Evolutionary conservation across 2,888 invertebrate genomes (phyloP), one percentile per base, ranked within the genome.

Genomic region (Trimorus sp.): DNA sequence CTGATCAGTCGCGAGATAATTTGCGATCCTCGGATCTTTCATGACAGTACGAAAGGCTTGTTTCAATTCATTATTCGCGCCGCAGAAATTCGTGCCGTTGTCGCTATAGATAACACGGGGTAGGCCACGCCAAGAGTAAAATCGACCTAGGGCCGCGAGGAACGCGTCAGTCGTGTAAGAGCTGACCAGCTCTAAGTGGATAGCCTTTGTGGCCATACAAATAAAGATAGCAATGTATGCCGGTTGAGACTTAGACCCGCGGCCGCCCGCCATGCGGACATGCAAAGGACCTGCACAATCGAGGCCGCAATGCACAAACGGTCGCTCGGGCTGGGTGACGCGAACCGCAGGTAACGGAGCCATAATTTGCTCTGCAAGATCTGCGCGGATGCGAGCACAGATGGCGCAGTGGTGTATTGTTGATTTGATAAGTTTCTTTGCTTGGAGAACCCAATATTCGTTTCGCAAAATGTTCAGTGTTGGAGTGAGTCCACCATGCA

Each of bases 131-230:
- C 54, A 54, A 1, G 60, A 14, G 6, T 51, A 59, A 37, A 66
- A 76, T 7, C 68, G 68, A 1, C n/a, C 7, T 49, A 59, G 66
- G 0, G 66, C 59, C n/a, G 40, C 56, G 5, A 76, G 11, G 42
- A 76, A 76, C 9, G 53, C 60, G 0, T 48, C 53, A 53, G 53
- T 53, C 16, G 53, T 26, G 26, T 53, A 53, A 6, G 15, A 15
- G n/a, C 16, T 11, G 7, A 77, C 76, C 5, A 69, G 1, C 11
- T 77, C 76, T 5, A 77, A 36, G 62, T 69, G 69, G 26, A 77
- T 36, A 7, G 76, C 62, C 16, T 49, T 59, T 3, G 40, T 37
- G 5, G 37, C 51, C 65, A 66, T 63, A 12, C 63, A 63, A 7
- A 63, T 16, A 15, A 63, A 63, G 4, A 76, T 1, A 7, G 62